A percentile compares a stretch with the other conserved stretches of the same genome.
These are phyloP conservation scores for Syrmaticus mikado DNA, from an alignment of 2,113 vertebrate genomes.

Conservation along the genomic window DNA sequence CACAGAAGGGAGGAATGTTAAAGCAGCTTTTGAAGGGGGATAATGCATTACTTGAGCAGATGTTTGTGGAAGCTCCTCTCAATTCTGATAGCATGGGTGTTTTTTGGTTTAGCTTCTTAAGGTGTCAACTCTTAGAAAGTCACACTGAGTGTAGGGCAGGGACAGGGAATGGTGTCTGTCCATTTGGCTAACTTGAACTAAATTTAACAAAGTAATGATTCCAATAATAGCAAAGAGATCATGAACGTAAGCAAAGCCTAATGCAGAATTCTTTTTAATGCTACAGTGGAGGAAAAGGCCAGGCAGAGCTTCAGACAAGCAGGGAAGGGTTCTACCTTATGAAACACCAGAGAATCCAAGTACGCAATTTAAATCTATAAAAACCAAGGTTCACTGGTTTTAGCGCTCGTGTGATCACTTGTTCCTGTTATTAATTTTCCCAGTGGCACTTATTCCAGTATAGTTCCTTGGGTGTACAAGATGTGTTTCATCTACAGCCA, in stretches of 20 bases:
- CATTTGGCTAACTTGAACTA: not conserved
- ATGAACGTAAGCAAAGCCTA: not conserved
- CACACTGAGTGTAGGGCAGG: not conserved
- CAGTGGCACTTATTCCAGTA: conserved; percentile 27
- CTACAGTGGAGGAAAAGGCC: not conserved
- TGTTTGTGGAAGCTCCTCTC: not conserved
- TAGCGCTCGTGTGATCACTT: not conserved
- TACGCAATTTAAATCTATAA: conserved; percentile 23
- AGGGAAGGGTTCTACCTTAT: conserved; percentile 18
- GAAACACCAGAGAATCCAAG: conserved; percentile 27
- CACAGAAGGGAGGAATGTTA: not conserved
- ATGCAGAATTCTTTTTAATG: not conserved
- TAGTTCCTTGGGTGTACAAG: not conserved
- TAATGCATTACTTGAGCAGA: not conserved
- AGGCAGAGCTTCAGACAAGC: not conserved
- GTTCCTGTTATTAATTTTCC: conserved; percentile 53
- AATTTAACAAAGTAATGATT: not conserved
- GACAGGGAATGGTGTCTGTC: not conserved
- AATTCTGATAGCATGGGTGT: not conserved
- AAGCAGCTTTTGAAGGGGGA: not conserved
- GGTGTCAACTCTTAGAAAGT: not conserved
- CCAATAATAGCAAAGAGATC: not conserved
- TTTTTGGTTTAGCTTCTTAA: not conserved
- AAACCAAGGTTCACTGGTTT: not conserved
- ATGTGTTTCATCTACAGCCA: conserved; percentile 31